Percentiles rank a stretch among this genome's conserved stretches.
phyloP scores from a whole-genome alignment of 1,140 invertebrate genomes.

The Ceratina japonica region DNA sequence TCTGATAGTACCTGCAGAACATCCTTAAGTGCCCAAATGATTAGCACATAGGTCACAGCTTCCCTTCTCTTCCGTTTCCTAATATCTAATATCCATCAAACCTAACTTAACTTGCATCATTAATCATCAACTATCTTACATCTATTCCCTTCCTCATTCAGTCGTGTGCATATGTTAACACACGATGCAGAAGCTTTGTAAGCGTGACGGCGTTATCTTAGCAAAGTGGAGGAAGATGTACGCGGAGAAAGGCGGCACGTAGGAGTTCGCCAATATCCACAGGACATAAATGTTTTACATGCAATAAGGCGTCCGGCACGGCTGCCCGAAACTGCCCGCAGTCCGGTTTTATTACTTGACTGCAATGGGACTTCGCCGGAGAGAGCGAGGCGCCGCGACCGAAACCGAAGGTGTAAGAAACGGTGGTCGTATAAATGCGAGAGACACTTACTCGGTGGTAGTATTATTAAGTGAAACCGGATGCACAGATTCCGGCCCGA shows the following conservation, averaged over 20 bases:
- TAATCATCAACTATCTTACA: no score
- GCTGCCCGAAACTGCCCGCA: constrained; percentile 76
- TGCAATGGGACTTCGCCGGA: constrained; percentile 61
- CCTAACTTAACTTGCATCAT: no score
- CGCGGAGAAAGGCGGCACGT: constrained; percentile 27
- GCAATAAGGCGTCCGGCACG: constrained; percentile 76
- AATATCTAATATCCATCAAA: no score
- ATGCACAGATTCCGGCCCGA: neutral
- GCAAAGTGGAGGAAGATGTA: constrained; percentile 9
- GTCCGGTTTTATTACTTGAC: constrained; percentile 76
- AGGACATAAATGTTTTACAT: constrained; percentile 78
- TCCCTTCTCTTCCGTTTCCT: no score
- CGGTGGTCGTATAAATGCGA: constrained; percentile 60
- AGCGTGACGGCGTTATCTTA: neutral
- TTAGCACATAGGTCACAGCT: no score
- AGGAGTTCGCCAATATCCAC: constrained; percentile 72
- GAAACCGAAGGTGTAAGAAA: constrained; percentile 66
- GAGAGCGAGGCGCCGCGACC: constrained; percentile 34
- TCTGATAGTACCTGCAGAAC: no score
- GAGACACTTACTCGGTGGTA: constrained; percentile 3
- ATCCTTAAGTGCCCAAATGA: no score
- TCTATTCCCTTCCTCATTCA: no score
- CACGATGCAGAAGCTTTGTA: no score
- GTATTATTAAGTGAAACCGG: neutral
- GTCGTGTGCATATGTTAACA: neutral